These are phyloP conservation scores for Podilymbus podiceps DNA, from an alignment of 2,113 vertebrate species.

Conservation along the genomic window DNA sequence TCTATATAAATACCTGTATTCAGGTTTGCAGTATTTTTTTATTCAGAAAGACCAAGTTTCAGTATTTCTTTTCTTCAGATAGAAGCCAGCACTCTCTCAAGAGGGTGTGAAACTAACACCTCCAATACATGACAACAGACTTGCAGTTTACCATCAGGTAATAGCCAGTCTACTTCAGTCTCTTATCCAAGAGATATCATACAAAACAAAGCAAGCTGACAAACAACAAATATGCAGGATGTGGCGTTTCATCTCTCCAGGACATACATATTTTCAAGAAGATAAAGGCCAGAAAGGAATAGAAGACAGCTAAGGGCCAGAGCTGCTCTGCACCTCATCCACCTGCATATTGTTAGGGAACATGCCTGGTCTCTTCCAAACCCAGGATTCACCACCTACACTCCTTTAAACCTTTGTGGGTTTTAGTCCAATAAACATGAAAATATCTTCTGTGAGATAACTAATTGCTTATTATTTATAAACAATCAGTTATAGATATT, in stretches of 20 bases:
- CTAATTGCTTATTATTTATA: neutral
- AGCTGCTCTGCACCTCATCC: neutral
- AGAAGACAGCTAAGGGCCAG: neutral
- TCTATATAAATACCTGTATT: neutral
- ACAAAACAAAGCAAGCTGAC: neutral
- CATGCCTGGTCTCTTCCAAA: neutral
- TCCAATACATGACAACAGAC: neutral
- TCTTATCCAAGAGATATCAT: neutral
- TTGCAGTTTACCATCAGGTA: neutral
- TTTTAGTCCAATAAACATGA: neutral
- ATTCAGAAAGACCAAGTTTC: neutral
- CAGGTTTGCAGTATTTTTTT: neutral
- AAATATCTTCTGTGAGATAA: neutral
- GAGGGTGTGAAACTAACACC: neutral
- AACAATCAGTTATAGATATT: neutral
- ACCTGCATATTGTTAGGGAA: rapidly evolving
- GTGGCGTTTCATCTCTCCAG: neutral
- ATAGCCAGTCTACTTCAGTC: neutral
- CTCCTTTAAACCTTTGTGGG: neutral
- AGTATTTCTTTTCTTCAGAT: neutral
- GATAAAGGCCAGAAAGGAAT: neutral
- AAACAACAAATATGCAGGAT: neutral
- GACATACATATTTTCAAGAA: neutral
- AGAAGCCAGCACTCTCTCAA: neutral
- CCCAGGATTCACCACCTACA: neutral